Evolutionary conservation across 2,888 invertebrate genomes (phyloP), one percentile per base, ranked within the genome.

Genomic region (Melanostoma scalare): DNA sequence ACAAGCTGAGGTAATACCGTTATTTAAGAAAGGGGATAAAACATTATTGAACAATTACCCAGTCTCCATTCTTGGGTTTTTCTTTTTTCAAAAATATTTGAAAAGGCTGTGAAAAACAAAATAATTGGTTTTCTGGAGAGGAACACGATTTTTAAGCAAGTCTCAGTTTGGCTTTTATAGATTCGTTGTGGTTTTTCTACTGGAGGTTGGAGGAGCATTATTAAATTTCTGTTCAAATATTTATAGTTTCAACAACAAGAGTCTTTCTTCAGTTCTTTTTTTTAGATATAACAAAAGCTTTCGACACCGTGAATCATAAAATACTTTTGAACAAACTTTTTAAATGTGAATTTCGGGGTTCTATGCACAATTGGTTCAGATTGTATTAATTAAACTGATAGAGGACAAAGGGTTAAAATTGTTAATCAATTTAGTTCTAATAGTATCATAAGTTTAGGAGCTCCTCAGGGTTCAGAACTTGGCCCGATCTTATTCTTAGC

Each of bases 271-370:
- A 46, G 46, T n/a, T 46, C 46, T 46, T 46, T 46, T 46, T 9
- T 6, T 53, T 6, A n/a, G 53, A 53, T 9, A 53, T 53, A 35
- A 33, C 53, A 6, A 53, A 53, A 53, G 53, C 53, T 33, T 53
- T 53, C 9, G 33, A 53, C n/a, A 35, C 53, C n/a, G 35, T 53
- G 31, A 9, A 53, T 35, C 53, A 53, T 33, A n/a, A n/a, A n/a
- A n/a, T n/a, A n/a, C n/a, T n/a, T n/a, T n/a, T n/a, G n/a, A n/a
- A n/a, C n/a, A n/a, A 53, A 9, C 9, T 33, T 53, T 53, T 33
- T 2, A 53, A 53, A 33, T 53, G 9, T 53, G 35, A 33, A 0
- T 53, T 53, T 33, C 31, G 35, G 31, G 35, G 35, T 53, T 2
- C 9, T 6, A 53, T 53, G 4, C 53, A 35, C n/a, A 53, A 53